phyloP scores from a whole-genome alignment of 2,113 vertebrate species.

The Catharus minimus region DNA sequence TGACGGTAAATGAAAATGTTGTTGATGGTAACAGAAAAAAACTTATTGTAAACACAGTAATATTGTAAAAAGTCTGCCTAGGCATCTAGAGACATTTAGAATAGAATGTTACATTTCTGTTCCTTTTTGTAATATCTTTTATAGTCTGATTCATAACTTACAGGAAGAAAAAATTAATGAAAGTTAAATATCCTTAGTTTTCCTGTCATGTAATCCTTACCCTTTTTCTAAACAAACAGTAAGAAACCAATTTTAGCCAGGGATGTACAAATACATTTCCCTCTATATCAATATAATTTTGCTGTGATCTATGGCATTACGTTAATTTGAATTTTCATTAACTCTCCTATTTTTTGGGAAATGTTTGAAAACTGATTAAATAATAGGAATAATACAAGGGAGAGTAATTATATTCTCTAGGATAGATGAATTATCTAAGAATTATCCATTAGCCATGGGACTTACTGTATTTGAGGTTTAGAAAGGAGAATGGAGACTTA shows the following conservation, averaged over 20 bases:
- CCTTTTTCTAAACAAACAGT: background rate
- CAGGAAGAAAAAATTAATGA: background rate
- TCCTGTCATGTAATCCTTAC: background rate
- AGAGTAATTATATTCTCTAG: background rate
- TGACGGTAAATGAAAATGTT: background rate
- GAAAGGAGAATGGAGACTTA: conserved; percentile 15
- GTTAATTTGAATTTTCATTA: conserved; percentile 24
- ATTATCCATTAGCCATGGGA: background rate
- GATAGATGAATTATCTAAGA: background rate
- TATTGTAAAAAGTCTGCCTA: background rate
- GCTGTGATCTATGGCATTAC: background rate
- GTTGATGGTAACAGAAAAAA: background rate
- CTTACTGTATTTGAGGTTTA: background rate
- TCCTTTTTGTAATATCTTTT: background rate
- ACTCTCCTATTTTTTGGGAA: background rate
- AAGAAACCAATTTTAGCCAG: background rate
- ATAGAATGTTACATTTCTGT: background rate
- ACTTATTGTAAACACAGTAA: background rate
- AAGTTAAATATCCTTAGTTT: background rate
- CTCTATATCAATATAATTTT: background rate
- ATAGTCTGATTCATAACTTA: background rate
- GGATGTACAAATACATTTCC: background rate
- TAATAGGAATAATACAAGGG: background rate
- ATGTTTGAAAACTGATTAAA: conserved; percentile 1
- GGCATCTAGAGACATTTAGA: background rate